Percentiles rank a stretch among this genome's conserved stretches.
These are phyloP conservation scores for Heloderma charlesbogerti DNA, from an alignment of 2,113 vertebrate species.

Conservation along the genomic window DNA sequence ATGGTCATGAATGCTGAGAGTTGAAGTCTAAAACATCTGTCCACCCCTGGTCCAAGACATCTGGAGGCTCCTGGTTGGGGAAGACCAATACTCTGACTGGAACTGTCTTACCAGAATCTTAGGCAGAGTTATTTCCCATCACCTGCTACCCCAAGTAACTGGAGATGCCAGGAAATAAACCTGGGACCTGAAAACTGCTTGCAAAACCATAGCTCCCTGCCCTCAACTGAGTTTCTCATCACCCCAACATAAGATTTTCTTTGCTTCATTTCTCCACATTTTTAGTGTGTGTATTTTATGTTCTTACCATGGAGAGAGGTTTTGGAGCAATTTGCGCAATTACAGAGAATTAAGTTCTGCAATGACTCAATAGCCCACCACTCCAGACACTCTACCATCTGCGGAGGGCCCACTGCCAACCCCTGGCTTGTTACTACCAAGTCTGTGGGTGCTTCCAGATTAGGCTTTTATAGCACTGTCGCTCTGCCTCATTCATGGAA, in stretches of 20 bases:
- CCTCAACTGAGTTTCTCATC: background rate
- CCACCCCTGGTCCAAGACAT: no score
- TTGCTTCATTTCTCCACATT: background rate
- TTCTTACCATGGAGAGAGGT: background rate
- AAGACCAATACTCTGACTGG: background rate
- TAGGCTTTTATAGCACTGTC: no score
- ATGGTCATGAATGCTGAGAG: background rate
- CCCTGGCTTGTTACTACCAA: no score
- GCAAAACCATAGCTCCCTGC: background rate
- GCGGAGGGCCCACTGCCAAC: background rate
- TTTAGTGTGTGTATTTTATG: no score
- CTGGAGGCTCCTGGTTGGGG: background rate
- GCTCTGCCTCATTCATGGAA: no score
- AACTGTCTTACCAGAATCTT: background rate
- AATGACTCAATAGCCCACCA: background rate
- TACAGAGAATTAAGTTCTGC: background rate
- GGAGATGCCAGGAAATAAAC: background rate
- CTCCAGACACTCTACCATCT: background rate
- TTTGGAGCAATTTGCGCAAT: background rate
- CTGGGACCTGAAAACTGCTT: background rate
- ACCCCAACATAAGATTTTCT: background rate
- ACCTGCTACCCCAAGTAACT: background rate
- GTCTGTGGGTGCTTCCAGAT: no score
- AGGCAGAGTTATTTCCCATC: background rate
- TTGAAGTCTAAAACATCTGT: no score